phyloP scores from a whole-genome alignment of 2,797 vertebrate genomes.

The Mus spretus region DNA sequence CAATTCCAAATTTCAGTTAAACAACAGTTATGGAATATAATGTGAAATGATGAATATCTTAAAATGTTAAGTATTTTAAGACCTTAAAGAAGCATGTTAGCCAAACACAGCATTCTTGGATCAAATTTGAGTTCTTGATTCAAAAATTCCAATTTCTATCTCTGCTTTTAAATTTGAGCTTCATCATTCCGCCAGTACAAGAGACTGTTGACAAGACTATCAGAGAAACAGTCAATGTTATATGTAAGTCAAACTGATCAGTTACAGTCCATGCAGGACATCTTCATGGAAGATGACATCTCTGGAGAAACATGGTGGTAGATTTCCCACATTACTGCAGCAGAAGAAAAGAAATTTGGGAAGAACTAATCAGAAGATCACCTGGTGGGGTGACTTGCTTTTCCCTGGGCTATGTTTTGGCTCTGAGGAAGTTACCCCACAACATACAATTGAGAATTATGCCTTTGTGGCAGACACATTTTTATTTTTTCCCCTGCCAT shows the following conservation, averaged over 20 bases:
- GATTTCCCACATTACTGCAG: not conserved
- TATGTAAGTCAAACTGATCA: conserved; percentile 63
- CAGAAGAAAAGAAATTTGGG: not conserved
- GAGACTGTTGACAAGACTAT: not conserved
- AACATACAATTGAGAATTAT: conserved; percentile 50
- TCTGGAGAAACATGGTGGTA: not conserved
- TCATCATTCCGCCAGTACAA: not conserved
- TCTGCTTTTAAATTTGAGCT: conserved; percentile 52
- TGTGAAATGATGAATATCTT: not conserved
- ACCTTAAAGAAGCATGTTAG: not conserved
- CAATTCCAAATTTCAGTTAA: not conserved
- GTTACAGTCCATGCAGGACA: not conserved
- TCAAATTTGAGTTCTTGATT: conserved; percentile 36
- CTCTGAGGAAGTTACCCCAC: conserved; percentile 55
- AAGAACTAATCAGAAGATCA: conserved; percentile 3
- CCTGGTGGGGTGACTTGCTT: conserved; percentile 5
- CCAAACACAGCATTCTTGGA: not conserved
- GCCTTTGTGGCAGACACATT: conserved; percentile 36
- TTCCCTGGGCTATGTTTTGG: not conserved
- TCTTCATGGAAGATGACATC: conserved; percentile 43
- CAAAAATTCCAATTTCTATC: not conserved
- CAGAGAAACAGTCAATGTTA: conserved; percentile 38
- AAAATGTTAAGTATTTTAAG: conserved; percentile 12
- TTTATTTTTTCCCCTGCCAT: conserved; percentile 53
- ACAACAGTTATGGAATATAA: not conserved